phyloP scores from a whole-genome alignment of 2,113 vertebrate species.

The Hippoglossus stenolepis region DNA sequence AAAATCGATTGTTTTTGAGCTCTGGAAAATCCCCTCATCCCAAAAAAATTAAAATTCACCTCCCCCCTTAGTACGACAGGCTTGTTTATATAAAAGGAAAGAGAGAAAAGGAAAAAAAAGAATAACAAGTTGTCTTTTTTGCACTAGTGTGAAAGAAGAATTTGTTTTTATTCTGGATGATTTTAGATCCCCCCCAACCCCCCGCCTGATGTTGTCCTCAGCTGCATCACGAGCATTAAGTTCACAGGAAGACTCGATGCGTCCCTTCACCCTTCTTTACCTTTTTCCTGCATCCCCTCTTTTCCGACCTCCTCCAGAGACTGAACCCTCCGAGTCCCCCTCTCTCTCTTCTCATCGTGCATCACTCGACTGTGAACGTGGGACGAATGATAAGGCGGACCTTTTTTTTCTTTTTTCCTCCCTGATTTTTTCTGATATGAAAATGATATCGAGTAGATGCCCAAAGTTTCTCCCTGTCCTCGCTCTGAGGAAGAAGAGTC shows the following conservation, averaged over 20 bases:
- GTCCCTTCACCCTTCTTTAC: conserved; percentile 31
- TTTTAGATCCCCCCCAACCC: conserved; percentile 85
- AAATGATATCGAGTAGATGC: conserved; percentile 66
- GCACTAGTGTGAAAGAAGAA: conserved; percentile 99
- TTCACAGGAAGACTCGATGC: conserved; percentile 59
- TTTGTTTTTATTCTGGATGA: conserved; percentile 86
- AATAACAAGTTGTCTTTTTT: conserved; percentile 97
- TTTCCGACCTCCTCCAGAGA: conserved; percentile 39
- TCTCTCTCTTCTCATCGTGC: conserved; percentile 27
- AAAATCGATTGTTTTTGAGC: conserved; percentile 36
- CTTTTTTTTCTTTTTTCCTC: conserved; percentile 29
- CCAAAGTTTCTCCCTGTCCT: conserved; percentile 77
- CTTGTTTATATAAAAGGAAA: conserved; percentile 73
- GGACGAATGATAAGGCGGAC: conserved; percentile 68
- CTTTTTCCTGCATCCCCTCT: conserved; percentile 53
- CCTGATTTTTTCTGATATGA: conserved; percentile 75
- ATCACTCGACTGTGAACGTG: conserved; percentile 74
- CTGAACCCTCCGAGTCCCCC: conserved; percentile 65
- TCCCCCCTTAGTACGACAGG: conserved; percentile 91
- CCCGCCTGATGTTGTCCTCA: conserved; percentile 51
- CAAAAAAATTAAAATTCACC: conserved; percentile 42
- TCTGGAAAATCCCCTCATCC: conserved; percentile 43
- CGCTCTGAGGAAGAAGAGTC: conserved; percentile 61
- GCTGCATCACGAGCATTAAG: conserved; percentile 91
- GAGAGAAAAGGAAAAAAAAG: conserved; percentile 38